Percentiles rank a stretch among this genome's conserved stretches.
Evolutionary conservation across 2,113 vertebrate species (phyloP).

Genomic region (Caranx ignobilis): DNA sequence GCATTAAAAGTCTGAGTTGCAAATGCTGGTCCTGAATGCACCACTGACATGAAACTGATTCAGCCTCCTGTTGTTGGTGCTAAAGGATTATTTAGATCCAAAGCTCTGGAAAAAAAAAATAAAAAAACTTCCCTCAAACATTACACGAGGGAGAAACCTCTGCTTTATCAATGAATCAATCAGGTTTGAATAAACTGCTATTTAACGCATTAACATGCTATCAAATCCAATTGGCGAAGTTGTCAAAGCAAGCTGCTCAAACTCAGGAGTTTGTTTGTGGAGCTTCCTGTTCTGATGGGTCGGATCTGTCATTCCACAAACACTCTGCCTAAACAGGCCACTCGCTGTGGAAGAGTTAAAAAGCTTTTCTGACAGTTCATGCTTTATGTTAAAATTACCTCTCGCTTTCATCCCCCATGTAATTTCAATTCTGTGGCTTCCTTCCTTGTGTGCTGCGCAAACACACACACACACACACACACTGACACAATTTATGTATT

Average conservation of each 20-base stretch:
- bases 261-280: conserved; percentile 19
- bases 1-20: neutral
- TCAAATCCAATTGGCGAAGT: conserved; percentile 21
- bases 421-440: conserved; percentile 69
- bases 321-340: conserved; percentile 33
- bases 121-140: neutral
- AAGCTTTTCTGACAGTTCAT: conserved; percentile 55
- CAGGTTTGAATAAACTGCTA: neutral
- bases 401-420: conserved; percentile 67
- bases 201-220: neutral
- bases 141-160: neutral
- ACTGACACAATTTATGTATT: conserved; percentile 73
- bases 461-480: conserved; percentile 25
- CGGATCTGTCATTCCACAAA: conserved; percentile 32
- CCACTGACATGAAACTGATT: neutral
- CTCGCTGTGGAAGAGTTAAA: conserved; percentile 36
- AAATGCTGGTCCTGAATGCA: neutral
- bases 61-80: neutral
- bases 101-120: neutral
- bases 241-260: conserved; percentile 12
- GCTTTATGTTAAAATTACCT: conserved; percentile 70
- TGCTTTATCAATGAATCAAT: neutral
- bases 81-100: neutral
- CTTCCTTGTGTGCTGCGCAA: conserved; percentile 36
- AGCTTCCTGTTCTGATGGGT: conserved; percentile 13